Conservation (phyloP, 2,888 invertebrate species). For the Desoria tigrina region DNA sequence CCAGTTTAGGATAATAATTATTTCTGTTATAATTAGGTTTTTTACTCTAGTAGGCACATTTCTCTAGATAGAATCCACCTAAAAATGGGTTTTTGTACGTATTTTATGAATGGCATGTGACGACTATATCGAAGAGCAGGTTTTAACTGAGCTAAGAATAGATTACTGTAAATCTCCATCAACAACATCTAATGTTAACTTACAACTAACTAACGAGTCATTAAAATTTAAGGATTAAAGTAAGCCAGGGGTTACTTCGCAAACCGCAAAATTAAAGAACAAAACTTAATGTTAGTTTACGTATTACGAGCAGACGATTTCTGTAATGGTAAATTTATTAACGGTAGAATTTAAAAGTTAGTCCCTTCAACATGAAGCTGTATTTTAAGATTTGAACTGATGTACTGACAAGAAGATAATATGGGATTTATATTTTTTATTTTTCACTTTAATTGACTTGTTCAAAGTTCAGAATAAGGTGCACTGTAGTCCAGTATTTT, state of each 20-base stretch:
- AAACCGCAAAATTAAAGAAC: background rate
- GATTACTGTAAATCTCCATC: background rate
- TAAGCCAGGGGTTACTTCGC: background rate
- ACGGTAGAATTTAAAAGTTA: slow-evolving; percentile 13
- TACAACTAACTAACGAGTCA: slow-evolving; percentile 20
- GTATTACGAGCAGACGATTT: slow-evolving; percentile 7
- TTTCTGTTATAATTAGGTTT: slow-evolving; percentile 12
- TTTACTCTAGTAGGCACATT: slow-evolving; percentile 13
- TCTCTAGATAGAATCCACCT: slow-evolving; percentile 14
- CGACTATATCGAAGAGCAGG: slow-evolving; percentile 6
- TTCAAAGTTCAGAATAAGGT: slow-evolving; percentile 6
- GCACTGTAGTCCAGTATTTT: slow-evolving; percentile 20
- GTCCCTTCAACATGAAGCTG: slow-evolving; percentile 10
- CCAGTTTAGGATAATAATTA: slow-evolving; percentile 17
- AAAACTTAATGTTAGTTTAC: slow-evolving; percentile 8
- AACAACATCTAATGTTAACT: slow-evolving; percentile 11
- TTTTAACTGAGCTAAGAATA: slow-evolving; percentile 19
- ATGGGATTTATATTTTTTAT: slow-evolving; percentile 20
- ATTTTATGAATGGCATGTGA: slow-evolving; percentile 25
- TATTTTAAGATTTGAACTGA: slow-evolving; percentile 25
- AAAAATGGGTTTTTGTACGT: slow-evolving; percentile 18
- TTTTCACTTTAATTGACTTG: slow-evolving; percentile 21
- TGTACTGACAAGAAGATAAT: background rate
- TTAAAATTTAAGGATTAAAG: slow-evolving; percentile 14
- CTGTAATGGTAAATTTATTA: slow-evolving; percentile 5